phyloP scores from a whole-genome alignment of 2,113 vertebrate species.

The Vidua chalybeata region DNA sequence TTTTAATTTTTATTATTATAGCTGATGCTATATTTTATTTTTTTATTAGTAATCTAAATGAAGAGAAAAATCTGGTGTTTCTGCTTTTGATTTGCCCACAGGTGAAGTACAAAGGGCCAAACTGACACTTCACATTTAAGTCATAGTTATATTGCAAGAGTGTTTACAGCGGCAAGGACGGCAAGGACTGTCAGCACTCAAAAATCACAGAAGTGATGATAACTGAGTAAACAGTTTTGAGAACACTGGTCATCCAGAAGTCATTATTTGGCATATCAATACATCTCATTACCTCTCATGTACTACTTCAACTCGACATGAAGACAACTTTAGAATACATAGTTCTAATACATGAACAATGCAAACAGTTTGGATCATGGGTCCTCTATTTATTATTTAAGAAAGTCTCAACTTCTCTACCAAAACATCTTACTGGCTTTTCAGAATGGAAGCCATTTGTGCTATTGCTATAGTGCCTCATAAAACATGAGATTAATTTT shows the following conservation, averaged over 20 bases:
- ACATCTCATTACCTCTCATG: background rate
- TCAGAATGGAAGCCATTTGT: background rate
- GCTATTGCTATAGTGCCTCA: background rate
- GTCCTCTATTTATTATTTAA: background rate
- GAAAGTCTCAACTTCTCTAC: background rate
- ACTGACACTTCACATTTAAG: constrained; percentile 41
- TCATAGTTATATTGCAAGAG: constrained; percentile 16
- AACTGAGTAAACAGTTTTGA: constrained; percentile 22
- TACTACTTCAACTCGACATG: background rate
- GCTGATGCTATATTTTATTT: background rate
- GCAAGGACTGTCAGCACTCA: background rate
- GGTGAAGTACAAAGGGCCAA: constrained; percentile 14
- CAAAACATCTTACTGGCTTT: background rate
- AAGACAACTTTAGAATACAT: background rate
- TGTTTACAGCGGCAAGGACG: background rate
- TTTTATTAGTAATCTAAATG: background rate
- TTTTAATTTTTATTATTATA: too few relatives aligned
- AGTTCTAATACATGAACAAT: background rate
- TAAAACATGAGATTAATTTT: background rate
- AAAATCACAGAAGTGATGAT: constrained; percentile 5
- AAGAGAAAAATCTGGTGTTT: background rate
- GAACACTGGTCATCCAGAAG: constrained; percentile 35
- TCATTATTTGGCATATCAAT: constrained; percentile 24
- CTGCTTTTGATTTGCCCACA: constrained; percentile 36
- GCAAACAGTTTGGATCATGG: background rate